Base-by-base conservation (phyloP, 1,140 invertebrate species). In the Drosophila parvula region DNA sequence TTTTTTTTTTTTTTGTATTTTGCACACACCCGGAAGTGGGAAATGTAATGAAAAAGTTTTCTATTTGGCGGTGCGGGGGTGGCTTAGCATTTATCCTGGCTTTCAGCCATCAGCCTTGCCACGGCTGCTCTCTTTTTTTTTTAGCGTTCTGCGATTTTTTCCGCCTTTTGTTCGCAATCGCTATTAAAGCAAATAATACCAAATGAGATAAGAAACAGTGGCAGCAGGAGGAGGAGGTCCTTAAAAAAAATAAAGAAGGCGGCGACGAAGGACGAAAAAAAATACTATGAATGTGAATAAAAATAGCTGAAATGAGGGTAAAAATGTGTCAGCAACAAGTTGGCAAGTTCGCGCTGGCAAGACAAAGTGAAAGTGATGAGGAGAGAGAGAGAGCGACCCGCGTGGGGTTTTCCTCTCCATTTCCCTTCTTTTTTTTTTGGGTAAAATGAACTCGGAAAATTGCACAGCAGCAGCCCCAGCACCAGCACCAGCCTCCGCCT, bases 21-120 rank as follows among this genome's bases (percentile, higher is more conserved):
- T 55, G 10, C 16, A 22, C 36, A 53, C 50, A n/a, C 34, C 44
- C 83, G 83, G 84, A 85, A 86, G 80, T 85, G 75, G 75, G 62
- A 89, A 88, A 83, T 88, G 83, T 88, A 89, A 88, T 88, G 83
- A 89, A 88, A 88, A 89, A 88, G 58, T 89, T 88, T 73, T 88
- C 81, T 61, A 67, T 83, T 84, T 84, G 28, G 45, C 58, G 32
- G 60, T 67, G 77, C 56, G 5, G 8, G 10, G 27, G 16, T 16
- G 12, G 60, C 9, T 74, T 58, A 38, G 12, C 51, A 75, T 60
- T 69, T 63, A 30, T 44, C 27, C 32, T 62, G 43, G 57, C n/a
- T 44, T 22, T 22, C 22, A 22, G 22, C 22, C 22, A 22, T 44
- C 4, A 48, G 40, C 22, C 44, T 40, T 5, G n/a, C 48, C 30